Evolutionary conservation across 2,797 vertebrate species (phyloP).

Genomic region (Pangasius larnaudii): DNA sequence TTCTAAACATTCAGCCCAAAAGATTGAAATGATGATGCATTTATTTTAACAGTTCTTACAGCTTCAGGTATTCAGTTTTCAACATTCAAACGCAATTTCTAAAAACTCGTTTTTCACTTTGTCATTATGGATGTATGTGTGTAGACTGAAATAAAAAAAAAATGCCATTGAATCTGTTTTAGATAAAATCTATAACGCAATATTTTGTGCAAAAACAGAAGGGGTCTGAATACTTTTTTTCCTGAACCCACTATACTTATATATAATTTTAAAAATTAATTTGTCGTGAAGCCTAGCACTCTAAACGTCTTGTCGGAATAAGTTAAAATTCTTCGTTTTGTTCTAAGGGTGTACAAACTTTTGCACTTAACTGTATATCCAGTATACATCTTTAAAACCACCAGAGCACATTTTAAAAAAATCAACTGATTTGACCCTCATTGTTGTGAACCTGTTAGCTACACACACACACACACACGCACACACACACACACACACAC

Average conservation of each 20-base stretch:
- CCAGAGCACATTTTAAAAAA: not conserved
- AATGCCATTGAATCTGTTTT: not conserved
- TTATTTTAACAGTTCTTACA: not conserved
- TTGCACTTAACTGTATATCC: not conserved
- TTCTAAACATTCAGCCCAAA: not conserved
- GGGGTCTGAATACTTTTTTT: not conserved
- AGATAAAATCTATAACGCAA: not conserved
- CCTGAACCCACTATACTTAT: not conserved
- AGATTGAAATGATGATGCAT: not conserved
- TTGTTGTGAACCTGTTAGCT: not conserved
- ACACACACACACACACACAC: constrained; percentile 26
- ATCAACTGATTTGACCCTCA: not conserved
- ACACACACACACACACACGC: constrained; percentile 22
- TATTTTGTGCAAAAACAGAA: not conserved
- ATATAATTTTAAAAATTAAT: not conserved
- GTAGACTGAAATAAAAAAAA: not conserved
- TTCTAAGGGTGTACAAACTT: not conserved
- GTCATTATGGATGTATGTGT: not conserved
- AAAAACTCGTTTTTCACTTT: not conserved
- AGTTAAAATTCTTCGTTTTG: not conserved
- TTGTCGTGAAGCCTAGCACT: not conserved
- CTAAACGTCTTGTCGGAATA: not conserved
- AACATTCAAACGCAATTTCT: not conserved
- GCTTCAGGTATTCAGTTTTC: not conserved
- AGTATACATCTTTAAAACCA: not conserved